Evolutionary conservation across 2,888 invertebrate genomes (phyloP).

Genomic region (Eustalomyia histrio): DNA sequence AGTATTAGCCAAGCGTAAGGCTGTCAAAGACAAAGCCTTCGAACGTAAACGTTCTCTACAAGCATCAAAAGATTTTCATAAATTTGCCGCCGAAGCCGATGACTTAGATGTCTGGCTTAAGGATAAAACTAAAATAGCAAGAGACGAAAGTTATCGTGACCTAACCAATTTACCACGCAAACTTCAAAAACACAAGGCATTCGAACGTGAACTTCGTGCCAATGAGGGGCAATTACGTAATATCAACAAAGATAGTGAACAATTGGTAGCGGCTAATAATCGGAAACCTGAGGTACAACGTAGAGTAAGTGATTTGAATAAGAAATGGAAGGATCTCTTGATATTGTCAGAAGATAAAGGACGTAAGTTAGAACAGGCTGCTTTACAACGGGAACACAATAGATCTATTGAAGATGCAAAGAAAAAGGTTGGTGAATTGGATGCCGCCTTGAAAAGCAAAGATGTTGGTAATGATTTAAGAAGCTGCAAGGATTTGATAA

Average conservation of each 20-base stretch:
- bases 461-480: slow-evolving; percentile 94
- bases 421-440: slow-evolving; percentile 91
- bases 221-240: slow-evolving; percentile 95
- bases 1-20: slow-evolving; percentile 87
- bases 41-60: slow-evolving; percentile 87
- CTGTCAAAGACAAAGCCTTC: slow-evolving; percentile 87
- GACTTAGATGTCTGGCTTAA: slow-evolving; percentile 94
- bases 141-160: slow-evolving; percentile 95
- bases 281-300: slow-evolving; percentile 85
- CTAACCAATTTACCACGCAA: slow-evolving; percentile 93
- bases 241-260: slow-evolving; percentile 89
- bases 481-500: slow-evolving; percentile 93
- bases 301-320: slow-evolving; percentile 85
- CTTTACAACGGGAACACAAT: slow-evolving; percentile 88
- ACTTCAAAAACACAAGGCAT: slow-evolving; percentile 97
- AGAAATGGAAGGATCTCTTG: slow-evolving; percentile 88
- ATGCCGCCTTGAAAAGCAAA: slow-evolving; percentile 87
- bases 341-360: slow-evolving; percentile 84
- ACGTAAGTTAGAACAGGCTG: slow-evolving; percentile 91
- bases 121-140: slow-evolving; percentile 94
- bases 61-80: slow-evolving; percentile 93
- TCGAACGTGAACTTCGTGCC: slow-evolving; percentile 95
- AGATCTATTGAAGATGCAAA: slow-evolving; percentile 94
- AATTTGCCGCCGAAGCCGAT: slow-evolving; percentile 94
- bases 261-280: slow-evolving; percentile 85